Evolutionary conservation across 1,140 invertebrate species (phyloP), one percentile per base, ranked within the genome.

Genomic region (Procambarus clarkii): DNA sequence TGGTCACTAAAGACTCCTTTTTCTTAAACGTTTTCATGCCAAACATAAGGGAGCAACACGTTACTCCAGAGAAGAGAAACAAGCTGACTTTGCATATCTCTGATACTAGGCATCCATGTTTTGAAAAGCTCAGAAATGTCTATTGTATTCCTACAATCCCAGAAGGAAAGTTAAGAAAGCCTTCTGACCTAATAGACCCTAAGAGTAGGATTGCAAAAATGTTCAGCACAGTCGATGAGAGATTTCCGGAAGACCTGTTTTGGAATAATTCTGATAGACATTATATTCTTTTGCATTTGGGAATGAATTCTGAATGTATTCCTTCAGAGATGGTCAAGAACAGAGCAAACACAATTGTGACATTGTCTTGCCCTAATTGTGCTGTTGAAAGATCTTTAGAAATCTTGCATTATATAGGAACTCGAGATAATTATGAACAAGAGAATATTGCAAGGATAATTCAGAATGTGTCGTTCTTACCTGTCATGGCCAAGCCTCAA

Each of bases 401-500:
- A 34, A 81, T 89, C 21, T 24, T 89, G 11, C 44, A 71, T 4
- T 89, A 89, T 48, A 54, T 89, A 45, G 64, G 18, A 21, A n/a
- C 15, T 8, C 69, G 24, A 5, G 18, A 83, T 11, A 3, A 24
- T 69, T 3, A 82, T 1, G n/a, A 76, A 45, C 50, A 50, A 74
- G 2, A 71, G 0, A 9, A 74, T 21, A 71, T 89, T 46, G 69
- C 58, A 1, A 21, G 58, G 46, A 44, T 15, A 50, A 48, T 89
- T 13, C 81, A 45, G 44, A 15, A 13, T 21, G 50, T 76, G 2
- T 46, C 64, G 69, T 89, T 89, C 83, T 54, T 89, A 50, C 88
- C 88, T 50, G 88, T 89, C 4, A 89, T 89, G 88, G 4, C 45
- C 2, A 89, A 83, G 46, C 88, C 88, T 13, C 18, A 82, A 24